A percentile compares a stretch with the other conserved stretches of the same genome.
Evolutionary conservation across 2,797 vertebrate genomes (phyloP).

Genomic region (Phalanger gymnotis): DNA sequence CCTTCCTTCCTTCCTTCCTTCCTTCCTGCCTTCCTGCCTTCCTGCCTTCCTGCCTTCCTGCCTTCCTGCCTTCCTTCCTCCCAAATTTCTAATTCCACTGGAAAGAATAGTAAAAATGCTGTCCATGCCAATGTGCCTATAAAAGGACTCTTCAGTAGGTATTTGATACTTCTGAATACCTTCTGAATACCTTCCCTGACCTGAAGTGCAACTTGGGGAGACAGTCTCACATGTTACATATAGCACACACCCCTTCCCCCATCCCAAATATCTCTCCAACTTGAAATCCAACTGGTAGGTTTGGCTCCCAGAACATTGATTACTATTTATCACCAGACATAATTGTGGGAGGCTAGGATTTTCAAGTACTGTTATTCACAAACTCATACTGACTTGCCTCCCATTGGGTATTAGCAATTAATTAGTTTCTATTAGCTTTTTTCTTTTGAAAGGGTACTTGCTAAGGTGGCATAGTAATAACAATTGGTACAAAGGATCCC

Average conservation of each 20-base stretch:
- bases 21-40: no score
- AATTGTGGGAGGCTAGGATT: not conserved
- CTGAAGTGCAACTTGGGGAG: not conserved
- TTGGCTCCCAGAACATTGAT: not conserved
- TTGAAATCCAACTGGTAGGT: not conserved
- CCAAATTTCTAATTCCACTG: not conserved
- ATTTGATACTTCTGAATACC: not conserved
- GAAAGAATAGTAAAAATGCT: not conserved
- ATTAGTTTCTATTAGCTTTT: not conserved
- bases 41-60: no score
- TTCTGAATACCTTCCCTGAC: not conserved
- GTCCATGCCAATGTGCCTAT: not conserved
- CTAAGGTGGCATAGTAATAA: not conserved
- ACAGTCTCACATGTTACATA: not conserved
- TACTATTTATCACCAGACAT: not conserved
- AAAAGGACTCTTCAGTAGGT: not conserved
- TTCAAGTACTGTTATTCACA: not conserved
- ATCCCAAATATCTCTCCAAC: not conserved
- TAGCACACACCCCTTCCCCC: not conserved
- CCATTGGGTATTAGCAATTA: not conserved
- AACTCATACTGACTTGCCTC: not conserved
- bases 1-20: no score
- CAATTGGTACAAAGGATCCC: not conserved
- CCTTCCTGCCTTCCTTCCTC: no score
- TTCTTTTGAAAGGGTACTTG: not conserved